phyloP scores from a whole-genome alignment of 2,113 vertebrate genomes.

The Petrocephalus zakoni region DNA sequence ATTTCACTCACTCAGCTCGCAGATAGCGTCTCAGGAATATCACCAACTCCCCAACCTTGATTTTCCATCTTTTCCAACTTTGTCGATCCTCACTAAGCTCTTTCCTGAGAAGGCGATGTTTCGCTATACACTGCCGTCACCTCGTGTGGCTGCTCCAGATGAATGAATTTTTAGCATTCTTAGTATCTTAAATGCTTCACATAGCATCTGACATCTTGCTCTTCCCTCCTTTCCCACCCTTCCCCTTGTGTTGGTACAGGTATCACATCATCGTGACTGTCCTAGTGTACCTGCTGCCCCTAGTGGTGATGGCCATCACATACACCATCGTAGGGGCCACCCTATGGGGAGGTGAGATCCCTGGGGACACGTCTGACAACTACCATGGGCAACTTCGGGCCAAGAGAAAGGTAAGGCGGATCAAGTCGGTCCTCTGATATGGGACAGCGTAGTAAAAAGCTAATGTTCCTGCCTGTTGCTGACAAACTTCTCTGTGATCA shows the following conservation, averaged over 20 bases:
- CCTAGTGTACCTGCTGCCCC: constrained; percentile 83
- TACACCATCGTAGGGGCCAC: constrained; percentile 93
- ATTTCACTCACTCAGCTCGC: neutral
- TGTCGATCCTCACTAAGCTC: neutral
- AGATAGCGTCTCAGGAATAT: neutral
- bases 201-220: neutral
- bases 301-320: constrained; percentile 89
- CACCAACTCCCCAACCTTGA: neutral
- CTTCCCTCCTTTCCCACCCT: neutral
- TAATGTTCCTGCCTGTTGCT: neutral
- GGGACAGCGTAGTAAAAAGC: neutral
- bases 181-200: neutral
- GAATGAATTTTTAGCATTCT: neutral
- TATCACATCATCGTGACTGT: constrained; percentile 84
- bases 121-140: too few relatives aligned
- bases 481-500: neutral
- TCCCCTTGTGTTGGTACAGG: constrained; percentile 54
- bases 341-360: constrained; percentile 93
- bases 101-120: neutral
- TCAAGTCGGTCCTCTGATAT: neutral
- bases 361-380: constrained; percentile 86
- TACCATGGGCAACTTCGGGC: constrained; percentile 91
- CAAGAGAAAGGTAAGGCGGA: constrained; percentile 83
- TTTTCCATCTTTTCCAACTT: neutral
- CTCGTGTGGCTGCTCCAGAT: too few relatives aligned